These are phyloP conservation scores for Aurelia sp. DNA, from an alignment of 30 jellyfish, hydroid and myxozoan species.

Conservation along the genomic window DNA sequence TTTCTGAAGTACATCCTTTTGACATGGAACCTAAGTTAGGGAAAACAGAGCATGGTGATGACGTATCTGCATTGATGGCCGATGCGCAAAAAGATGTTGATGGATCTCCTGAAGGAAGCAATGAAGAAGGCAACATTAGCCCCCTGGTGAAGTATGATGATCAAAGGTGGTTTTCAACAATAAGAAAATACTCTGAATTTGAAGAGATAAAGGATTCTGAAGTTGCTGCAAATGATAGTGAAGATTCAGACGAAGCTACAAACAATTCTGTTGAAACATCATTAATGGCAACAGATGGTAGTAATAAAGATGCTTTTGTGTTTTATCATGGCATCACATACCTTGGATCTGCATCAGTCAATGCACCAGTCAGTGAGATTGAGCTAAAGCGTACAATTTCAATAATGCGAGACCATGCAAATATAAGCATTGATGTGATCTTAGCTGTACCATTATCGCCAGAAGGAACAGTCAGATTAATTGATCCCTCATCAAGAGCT, in stretches of 20 bases:
- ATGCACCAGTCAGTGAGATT: conserved; percentile 89
- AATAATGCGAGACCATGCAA: conserved; percentile 78
- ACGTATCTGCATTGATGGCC: conserved; percentile 85
- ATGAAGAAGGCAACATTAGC: background rate
- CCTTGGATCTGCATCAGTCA: conserved; percentile 90
- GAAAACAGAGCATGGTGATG: conserved; percentile 75
- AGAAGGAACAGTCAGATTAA: conserved; percentile 61
- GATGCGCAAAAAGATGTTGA: conserved; percentile 90
- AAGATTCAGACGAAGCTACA: conserved; percentile 42
- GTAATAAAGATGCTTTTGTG: conserved; percentile 75
- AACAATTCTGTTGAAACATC: conserved; percentile 37
- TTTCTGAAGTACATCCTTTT: conserved; percentile 59
- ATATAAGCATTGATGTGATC: conserved; percentile 65
- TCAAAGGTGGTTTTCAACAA: conserved; percentile 33
- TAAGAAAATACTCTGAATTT: conserved; percentile 54
- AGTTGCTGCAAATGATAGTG: conserved; percentile 53
- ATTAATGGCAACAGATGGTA: conserved; percentile 20
- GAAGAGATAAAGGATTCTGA: conserved; percentile 60
- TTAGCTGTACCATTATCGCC: conserved; percentile 64
- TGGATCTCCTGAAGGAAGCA: conserved; percentile 7
- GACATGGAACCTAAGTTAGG: conserved; percentile 89
- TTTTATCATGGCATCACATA: conserved; percentile 79
- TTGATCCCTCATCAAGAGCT: conserved; percentile 77
- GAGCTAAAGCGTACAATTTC: conserved; percentile 85
- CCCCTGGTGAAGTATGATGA: background rate